Base-by-base conservation (phyloP, 2,113 vertebrate species). In the Gadus chalcogrammus region DNA sequence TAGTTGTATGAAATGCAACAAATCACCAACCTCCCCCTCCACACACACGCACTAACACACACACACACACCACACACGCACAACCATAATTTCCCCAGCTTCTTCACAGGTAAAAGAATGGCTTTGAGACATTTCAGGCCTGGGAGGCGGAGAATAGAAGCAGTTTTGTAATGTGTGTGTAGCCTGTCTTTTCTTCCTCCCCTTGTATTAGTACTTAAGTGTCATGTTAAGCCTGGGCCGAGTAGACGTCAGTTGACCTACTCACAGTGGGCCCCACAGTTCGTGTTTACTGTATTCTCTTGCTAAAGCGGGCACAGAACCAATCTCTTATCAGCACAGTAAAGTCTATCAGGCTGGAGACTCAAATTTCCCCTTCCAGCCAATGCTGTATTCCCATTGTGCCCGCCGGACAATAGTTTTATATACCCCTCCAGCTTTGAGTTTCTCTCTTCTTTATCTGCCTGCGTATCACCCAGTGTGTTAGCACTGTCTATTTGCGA, bases 331-430 rank as follows among this genome's bases (percentile, higher is more conserved):
- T 95, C 94, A 93, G 92, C 87, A 89, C 85, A 91, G n/a, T 89
- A 86, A 92, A 94, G 90, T 94, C 90, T 88, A 93, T 94, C 92
- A 95, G 94, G 93, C 94, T 94, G 91, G 87, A 87, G 94, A 93
- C 89, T 97, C 92, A 88, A 92, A 90, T 97, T 98, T 95, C 93
- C 90, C 91, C 92, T 95, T 92, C 88, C 83, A 95, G 94, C 92
- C 93, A 92, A 86, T 89, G 91, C 90, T 93, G 87, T 75, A 87
- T 94, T 87, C 88, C 92, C 82, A 94, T 93, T 95, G 91, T 95
- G 90, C 90, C 84, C 72, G 82, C 13, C 78, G 73, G 82, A 94
- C 91, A 95, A 93, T 95, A 87, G 77, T 84, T 93, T 90, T 91
- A 79, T 89, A 90, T 93, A 91, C 91, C 91, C 91, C 92, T 84